phyloP scores from a whole-genome alignment of 2,113 vertebrate species.

The Toxostoma redivivum region DNA sequence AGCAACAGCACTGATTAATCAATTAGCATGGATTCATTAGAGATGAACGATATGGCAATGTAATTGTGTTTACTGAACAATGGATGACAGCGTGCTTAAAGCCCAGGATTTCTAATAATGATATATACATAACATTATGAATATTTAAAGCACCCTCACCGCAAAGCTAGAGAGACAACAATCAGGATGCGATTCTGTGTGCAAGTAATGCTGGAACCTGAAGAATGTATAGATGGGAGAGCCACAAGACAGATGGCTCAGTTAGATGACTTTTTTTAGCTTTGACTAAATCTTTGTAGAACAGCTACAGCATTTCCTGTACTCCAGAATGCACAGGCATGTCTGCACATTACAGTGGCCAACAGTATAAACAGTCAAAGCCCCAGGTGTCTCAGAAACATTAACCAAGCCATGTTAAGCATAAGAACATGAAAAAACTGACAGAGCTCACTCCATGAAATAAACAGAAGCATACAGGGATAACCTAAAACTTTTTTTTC shows the following conservation, averaged over 20 bases:
- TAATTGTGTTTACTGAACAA: slow-evolving; percentile 64
- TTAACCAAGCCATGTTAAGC: not conserved
- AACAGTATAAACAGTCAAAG: not conserved
- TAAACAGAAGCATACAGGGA: not conserved
- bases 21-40: slow-evolving; percentile 62
- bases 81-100: slow-evolving; percentile 37
- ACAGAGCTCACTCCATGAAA: not conserved
- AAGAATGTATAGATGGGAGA: not conserved
- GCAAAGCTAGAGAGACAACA: not conserved
- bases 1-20: slow-evolving; percentile 60
- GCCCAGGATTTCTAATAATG: slow-evolving; percentile 19
- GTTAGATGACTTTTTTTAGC: not conserved
- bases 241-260: not conserved
- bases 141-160: slow-evolving; percentile 9
- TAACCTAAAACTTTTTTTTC: not conserved
- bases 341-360: not conserved
- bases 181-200: not conserved
- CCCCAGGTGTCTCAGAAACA: not conserved
- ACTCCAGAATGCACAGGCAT: not conserved
- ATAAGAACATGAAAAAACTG: not conserved
- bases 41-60: slow-evolving; percentile 30
- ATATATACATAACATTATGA: slow-evolving; percentile 7
- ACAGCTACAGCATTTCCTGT: not conserved
- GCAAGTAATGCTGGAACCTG: not conserved
- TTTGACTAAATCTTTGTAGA: not conserved